Evolutionary conservation across 2,113 vertebrate species (phyloP).

Genomic region (Jaculus jaculus): DNA sequence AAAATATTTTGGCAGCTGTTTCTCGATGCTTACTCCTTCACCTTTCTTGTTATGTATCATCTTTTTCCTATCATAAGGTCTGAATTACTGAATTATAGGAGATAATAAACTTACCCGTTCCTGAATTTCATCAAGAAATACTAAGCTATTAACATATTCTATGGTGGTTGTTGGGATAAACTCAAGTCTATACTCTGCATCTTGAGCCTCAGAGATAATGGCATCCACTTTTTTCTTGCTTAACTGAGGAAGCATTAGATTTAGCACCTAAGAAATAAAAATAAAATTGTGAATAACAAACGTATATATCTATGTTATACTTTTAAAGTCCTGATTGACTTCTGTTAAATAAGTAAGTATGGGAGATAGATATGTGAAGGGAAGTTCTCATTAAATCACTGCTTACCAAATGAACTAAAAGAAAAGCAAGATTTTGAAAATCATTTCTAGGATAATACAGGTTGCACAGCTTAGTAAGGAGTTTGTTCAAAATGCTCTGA

Average conservation of each 20-base stretch:
- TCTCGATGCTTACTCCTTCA: neutral
- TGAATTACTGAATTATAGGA: neutral
- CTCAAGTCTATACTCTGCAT: conserved; percentile 88
- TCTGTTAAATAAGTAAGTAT: neutral
- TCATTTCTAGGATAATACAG: neutral
- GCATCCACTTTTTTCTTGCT: conserved; percentile 88
- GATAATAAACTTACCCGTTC: conserved; percentile 85
- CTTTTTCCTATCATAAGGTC: neutral
- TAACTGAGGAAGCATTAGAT: conserved; percentile 84
- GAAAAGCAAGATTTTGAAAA: neutral
- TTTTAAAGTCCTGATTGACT: neutral
- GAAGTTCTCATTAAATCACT: neutral
- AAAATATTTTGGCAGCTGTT: neutral
- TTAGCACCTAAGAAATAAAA: conserved; percentile 85
- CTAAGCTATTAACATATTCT: conserved; percentile 87
- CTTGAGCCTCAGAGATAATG: conserved; percentile 86
- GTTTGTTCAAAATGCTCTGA: neutral
- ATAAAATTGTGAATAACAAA: neutral
- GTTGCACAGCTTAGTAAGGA: neutral
- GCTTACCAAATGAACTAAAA: neutral
- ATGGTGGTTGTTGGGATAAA: conserved; percentile 83
- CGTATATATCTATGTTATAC: neutral
- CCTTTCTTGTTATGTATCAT: neutral
- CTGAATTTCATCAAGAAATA: conserved; percentile 90
- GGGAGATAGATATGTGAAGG: neutral